Conservation (phyloP, 2,113 vertebrate species). For the Marcusenius ussheri region DNA sequence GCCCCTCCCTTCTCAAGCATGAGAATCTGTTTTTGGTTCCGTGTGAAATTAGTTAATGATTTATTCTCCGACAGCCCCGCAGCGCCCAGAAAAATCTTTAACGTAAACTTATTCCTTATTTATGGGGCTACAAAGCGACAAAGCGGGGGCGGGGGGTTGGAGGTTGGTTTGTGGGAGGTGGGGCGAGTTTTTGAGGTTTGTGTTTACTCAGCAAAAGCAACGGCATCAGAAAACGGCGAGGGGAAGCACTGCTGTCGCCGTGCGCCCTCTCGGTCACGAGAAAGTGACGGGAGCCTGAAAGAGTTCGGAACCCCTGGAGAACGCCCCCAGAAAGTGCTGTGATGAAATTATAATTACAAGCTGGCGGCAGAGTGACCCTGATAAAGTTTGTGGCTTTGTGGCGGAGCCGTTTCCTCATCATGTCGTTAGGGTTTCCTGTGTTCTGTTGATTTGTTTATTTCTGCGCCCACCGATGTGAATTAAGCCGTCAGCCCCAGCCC, state of each 20-base stretch:
- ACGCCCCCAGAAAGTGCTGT: background rate
- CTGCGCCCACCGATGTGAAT: background rate
- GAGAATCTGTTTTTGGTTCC: conserved; percentile 22
- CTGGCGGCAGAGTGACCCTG: background rate
- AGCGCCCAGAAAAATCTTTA: conserved; percentile 38
- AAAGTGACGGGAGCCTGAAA: background rate
- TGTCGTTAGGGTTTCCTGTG: background rate
- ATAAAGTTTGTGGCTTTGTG: background rate
- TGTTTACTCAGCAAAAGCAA: conserved; percentile 19
- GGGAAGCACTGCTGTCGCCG: background rate
- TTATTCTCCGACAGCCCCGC: conserved; percentile 34
- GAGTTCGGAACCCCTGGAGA: background rate
- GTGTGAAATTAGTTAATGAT: conserved; percentile 47
- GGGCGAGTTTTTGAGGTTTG: background rate
- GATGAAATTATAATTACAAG: conserved; percentile 1
- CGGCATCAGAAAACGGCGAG: background rate
- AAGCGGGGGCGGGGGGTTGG: background rate
- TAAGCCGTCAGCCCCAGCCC: background rate
- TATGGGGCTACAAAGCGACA: conserved; percentile 25
- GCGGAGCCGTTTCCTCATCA: background rate
- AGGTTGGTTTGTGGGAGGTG: background rate
- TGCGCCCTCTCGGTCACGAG: background rate
- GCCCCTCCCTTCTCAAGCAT: conserved; percentile 28
- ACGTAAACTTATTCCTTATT: conserved; percentile 37
- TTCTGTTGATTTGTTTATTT: background rate